Base-by-base conservation (phyloP, 2,888 invertebrate genomes). In the Tetheella fluctuosa region DNA sequence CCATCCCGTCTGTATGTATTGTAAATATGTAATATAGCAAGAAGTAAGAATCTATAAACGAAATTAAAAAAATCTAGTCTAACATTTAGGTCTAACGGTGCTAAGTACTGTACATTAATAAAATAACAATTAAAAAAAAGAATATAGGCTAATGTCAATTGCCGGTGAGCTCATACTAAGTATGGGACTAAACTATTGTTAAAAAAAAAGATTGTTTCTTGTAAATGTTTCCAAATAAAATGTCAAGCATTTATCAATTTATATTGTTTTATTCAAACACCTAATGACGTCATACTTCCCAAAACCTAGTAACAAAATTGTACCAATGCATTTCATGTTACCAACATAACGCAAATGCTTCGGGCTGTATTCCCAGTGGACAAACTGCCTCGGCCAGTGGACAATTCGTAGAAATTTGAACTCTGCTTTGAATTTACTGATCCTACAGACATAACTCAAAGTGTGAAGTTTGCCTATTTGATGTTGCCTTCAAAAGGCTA, bases 191-290 rank as follows among this genome's bases (percentile, higher is more conserved):
- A 76, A 81, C 72, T 83, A 84, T 85, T 91, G 91, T 91, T 92
- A 81, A 77, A 79, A 80, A 55, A 54, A 34, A 34, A 55, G 73
- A 75, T 84, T 85, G 88, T 88, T 90, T 91, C 91, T 85, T 91
- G 92, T 93, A 91, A 91, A 91, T 91, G 91, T 92, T 92, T 91
- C 86, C 84, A 88, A 91, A 88, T 92, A 92, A 80, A 91, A 89
- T 89, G 90, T 92, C 91, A 85, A 90, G 89, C 87, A 91, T 91
- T 89, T 89, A 88, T 83, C 81, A 79, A 78, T 64, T 59, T 37
- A 23, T 62, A 58, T 79, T 68, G 83, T 91, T 89, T 90, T 72
- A 85, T 88, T 91, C 64, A 8, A 15, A 0, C 17, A n/a, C 13
- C n/a, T 12, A 28, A 8, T 7, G n/a, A 12, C 17, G n/a, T 25